Percentiles rank a stretch among this genome's conserved stretches.
These are phyloP conservation scores for Pseudopipra pipra DNA, from an alignment of 2,113 vertebrate genomes.

Conservation along the genomic window DNA sequence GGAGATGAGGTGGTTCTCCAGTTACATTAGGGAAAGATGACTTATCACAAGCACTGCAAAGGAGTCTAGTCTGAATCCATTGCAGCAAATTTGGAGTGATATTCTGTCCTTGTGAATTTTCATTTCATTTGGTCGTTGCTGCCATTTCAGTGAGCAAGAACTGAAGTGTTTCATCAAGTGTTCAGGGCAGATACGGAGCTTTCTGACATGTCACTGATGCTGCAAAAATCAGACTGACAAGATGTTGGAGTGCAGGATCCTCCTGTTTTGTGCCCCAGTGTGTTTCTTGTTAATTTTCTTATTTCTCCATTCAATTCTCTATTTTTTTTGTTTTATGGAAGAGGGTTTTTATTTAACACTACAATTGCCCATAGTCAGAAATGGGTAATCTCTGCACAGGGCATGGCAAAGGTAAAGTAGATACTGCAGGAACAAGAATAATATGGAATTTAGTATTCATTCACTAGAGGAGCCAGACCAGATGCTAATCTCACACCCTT, in stretches of 20 bases:
- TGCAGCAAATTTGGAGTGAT: background rate
- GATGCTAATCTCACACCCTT: conserved; percentile 21
- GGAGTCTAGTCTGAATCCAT: background rate
- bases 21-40: background rate
- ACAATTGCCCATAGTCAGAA: background rate
- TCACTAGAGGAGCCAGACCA: background rate
- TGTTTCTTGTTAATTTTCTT: background rate
- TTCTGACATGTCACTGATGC: background rate
- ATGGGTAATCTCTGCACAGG: background rate
- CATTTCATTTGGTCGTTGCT: background rate
- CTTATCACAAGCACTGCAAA: background rate
- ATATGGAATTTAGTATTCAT: background rate
- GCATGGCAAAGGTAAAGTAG: background rate
- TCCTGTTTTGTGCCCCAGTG: background rate
- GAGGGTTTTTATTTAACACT: background rate
- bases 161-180: background rate
- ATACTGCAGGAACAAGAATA: background rate
- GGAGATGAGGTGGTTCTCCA: background rate
- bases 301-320: background rate
- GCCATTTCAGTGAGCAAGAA: background rate
- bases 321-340: background rate
- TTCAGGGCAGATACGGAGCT: background rate
- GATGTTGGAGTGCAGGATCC: background rate
- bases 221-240: background rate
- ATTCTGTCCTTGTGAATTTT: background rate